Base-by-base conservation (phyloP, 2,797 vertebrate genomes). In the Apogon hyalosoma region DNA sequence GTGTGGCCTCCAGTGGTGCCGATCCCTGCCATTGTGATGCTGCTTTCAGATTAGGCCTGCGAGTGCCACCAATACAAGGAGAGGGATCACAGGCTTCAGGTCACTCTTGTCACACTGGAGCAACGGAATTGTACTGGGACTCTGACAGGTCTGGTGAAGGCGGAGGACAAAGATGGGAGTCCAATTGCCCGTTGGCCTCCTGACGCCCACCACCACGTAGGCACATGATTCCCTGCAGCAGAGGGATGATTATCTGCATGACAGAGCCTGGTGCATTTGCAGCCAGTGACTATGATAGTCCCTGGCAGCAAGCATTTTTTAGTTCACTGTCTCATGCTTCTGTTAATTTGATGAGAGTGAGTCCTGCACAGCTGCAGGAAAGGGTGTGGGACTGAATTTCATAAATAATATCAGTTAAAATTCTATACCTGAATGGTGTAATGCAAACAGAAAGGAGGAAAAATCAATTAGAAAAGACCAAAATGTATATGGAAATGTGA, bases 341-440 rank as follows among this genome's bases (percentile, higher is more conserved):
- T 90, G 90, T 93, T 93, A 93, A 93, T 93, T 93, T 91, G 75
- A 92, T 90, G 92, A 93, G 84, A 80, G 89, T 21, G 77, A 71
- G 78, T 79, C 79, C 63, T 71, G 69, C 84, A 82, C 82, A 85
- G 85, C 85, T 92, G 87, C 68, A 77, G 70, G 82, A 86, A 63
- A 82, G 86, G 77, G 69, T 76, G 75, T 88, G 84, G 43, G 62
- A 69, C 69, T 80, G 82, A 83, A 87, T 91, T 92, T 93, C 81
- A 92, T 93, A 90, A 92, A 94, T 93, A 92, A 90, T 88, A 86
- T 71, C 73, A 75, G 79, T 88, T 89, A 81, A 87, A 87, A 69
- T 85, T 73, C 75, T 75, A 75, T 78, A 86, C 24, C 64, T 73
- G 77, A 84, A 14, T 79, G 84, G 85, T 84, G 76, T 59, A 80